Evolutionary conservation across 2,888 invertebrate genomes (phyloP).

Genomic region (Drosophila koepferae): DNA sequence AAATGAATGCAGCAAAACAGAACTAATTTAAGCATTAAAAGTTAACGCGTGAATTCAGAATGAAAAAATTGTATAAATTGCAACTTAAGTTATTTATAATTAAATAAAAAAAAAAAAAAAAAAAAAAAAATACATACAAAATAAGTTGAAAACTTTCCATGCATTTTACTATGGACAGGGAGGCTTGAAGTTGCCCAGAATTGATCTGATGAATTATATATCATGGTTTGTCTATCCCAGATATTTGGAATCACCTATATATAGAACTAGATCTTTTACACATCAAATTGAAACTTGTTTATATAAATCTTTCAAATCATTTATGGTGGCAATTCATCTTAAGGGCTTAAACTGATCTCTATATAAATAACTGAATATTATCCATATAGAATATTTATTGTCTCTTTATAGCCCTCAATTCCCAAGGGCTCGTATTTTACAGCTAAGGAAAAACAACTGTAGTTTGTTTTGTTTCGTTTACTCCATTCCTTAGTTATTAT

Average conservation of each 20-base stretch:
- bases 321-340: neutral
- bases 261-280: neutral
- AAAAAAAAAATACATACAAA: slow-evolving; percentile 73
- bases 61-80: slow-evolving; percentile 80
- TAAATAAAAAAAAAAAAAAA: slow-evolving; percentile 82
- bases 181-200: neutral
- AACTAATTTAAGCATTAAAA: slow-evolving; percentile 64
- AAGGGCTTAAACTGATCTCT: neutral
- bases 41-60: slow-evolving; percentile 59
- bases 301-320: neutral
- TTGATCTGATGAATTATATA: neutral
- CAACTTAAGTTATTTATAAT: slow-evolving; percentile 85
- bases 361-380: neutral
- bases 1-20: slow-evolving; percentile 47
- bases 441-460: neutral
- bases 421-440: neutral
- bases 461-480: neutral
- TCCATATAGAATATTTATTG: neutral
- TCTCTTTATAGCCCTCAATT: neutral
- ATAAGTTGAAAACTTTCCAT: slow-evolving; percentile 59
- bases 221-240: neutral
- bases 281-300: neutral
- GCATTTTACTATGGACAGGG: slow-evolving; percentile 8
- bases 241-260: neutral
- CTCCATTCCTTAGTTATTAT: slow-evolving; percentile 27